Conservation (phyloP, 2,113 vertebrate genomes). For the Zingel zingel region DNA sequence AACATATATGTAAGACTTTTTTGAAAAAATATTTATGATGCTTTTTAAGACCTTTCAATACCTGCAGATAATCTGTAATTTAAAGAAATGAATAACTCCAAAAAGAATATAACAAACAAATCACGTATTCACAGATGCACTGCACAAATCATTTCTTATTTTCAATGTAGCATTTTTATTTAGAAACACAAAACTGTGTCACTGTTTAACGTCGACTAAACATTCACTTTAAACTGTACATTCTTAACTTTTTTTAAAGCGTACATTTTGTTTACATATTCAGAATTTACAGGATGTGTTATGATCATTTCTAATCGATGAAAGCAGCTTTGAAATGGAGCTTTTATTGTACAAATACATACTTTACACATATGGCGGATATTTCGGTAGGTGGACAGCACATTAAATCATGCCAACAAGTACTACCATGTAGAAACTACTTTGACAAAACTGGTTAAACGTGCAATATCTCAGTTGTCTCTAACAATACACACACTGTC, state of each 20-base stretch:
- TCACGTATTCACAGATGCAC: not conserved
- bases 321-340: constrained; percentile 50
- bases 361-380: constrained; percentile 46
- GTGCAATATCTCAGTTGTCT: constrained; percentile 1
- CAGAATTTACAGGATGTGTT: constrained; percentile 35
- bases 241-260: constrained; percentile 18
- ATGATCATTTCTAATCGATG: constrained; percentile 19
- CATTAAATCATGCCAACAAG: constrained; percentile 30
- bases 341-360: constrained; percentile 61
- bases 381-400: constrained; percentile 24
- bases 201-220: constrained; percentile 53
- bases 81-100: not conserved
- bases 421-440: constrained; percentile 36
- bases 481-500: constrained; percentile 32
- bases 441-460: constrained; percentile 30
- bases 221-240: constrained; percentile 67
- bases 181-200: constrained; percentile 59
- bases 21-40: not conserved
- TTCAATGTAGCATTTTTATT: constrained; percentile 67
- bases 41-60: not conserved
- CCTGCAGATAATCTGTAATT: not conserved
- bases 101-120: not conserved
- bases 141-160: constrained; percentile 21
- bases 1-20: not conserved
- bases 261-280: constrained; percentile 50